phyloP scores from a whole-genome alignment of 2,888 invertebrate genomes.

The Cheilosia impressa region DNA sequence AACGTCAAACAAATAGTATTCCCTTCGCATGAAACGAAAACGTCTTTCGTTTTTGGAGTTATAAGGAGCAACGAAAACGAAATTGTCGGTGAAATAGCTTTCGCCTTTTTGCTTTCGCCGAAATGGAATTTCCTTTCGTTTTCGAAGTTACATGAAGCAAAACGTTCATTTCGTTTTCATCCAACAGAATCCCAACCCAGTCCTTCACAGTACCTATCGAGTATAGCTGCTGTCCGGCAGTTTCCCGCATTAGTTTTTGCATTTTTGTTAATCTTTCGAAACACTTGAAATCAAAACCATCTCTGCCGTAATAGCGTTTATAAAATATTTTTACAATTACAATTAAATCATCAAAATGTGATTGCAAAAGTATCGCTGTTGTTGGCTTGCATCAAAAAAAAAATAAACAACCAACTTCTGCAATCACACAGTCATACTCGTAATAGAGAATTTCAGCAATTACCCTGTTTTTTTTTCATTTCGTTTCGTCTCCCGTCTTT shows the following conservation, averaged over 20 bases:
- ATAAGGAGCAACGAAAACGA: too few species aligned
- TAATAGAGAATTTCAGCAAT: constrained; percentile 56
- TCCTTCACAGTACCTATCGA: too few species aligned
- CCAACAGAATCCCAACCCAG: too few species aligned
- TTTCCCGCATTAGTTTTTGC: not conserved
- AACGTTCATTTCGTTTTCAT: too few species aligned
- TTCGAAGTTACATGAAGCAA: too few species aligned
- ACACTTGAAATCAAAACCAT: not conserved
- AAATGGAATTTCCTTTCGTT: too few species aligned
- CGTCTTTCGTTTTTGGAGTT: too few species aligned
- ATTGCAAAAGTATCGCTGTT: constrained; percentile 20
- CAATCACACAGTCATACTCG: constrained; percentile 17
- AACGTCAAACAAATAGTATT: too few species aligned
- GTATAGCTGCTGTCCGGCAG: too few species aligned
- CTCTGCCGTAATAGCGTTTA: not conserved
- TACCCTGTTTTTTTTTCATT: constrained; percentile 36
- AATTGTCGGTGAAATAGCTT: too few species aligned
- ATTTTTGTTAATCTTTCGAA: not conserved
- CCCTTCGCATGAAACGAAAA: too few species aligned
- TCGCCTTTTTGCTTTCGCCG: too few species aligned
- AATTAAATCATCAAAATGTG: constrained; percentile 50
- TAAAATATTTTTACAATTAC: constrained; percentile 18
- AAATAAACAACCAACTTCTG: not conserved
- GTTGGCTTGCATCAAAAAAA: constrained; percentile 13
- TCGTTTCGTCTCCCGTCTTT: not conserved